phyloP scores from a whole-genome alignment of 1,140 invertebrate species.

The Lerema accius region DNA sequence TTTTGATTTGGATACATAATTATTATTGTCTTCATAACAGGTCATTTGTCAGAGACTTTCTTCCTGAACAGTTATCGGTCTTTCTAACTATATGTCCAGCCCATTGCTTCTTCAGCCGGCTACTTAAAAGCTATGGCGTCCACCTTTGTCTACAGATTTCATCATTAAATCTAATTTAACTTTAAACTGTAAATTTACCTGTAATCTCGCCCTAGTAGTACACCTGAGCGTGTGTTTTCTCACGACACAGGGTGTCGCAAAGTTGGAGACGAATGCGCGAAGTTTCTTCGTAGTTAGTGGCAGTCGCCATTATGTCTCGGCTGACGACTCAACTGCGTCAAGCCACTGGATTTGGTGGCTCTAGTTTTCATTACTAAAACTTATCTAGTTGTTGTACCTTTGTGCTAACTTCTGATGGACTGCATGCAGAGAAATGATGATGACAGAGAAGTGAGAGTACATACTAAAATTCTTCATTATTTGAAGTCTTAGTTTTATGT shows the following conservation, averaged over 20 bases:
- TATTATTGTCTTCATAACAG: too few species aligned
- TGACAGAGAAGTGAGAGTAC: too few species aligned
- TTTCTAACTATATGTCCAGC: too few species aligned
- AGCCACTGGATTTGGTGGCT: conserved; percentile 10
- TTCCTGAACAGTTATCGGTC: too few species aligned
- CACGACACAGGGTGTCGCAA: conserved; percentile 5
- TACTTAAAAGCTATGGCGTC: too few species aligned
- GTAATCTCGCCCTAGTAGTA: background rate
- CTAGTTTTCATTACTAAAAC: conserved; percentile 3
- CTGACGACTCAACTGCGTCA: conserved; percentile 17
- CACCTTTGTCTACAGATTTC: too few species aligned
- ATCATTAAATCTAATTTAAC: background rate
- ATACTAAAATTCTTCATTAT: too few species aligned
- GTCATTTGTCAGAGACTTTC: too few species aligned
- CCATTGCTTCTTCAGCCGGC: too few species aligned
- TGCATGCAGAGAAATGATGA: background rate
- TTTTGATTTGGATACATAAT: too few species aligned
- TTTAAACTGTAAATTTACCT: background rate
- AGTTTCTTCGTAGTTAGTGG: conserved; percentile 15
- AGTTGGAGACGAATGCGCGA: conserved; percentile 24
- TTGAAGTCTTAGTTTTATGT: too few species aligned
- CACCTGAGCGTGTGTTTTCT: background rate
- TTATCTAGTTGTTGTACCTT: background rate
- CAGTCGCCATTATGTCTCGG: conserved; percentile 13
- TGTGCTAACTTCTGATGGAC: background rate